These are phyloP conservation scores for Hirtodrosophila confusa DNA, from an alignment of 2,888 invertebrate species.

Conservation along the genomic window DNA sequence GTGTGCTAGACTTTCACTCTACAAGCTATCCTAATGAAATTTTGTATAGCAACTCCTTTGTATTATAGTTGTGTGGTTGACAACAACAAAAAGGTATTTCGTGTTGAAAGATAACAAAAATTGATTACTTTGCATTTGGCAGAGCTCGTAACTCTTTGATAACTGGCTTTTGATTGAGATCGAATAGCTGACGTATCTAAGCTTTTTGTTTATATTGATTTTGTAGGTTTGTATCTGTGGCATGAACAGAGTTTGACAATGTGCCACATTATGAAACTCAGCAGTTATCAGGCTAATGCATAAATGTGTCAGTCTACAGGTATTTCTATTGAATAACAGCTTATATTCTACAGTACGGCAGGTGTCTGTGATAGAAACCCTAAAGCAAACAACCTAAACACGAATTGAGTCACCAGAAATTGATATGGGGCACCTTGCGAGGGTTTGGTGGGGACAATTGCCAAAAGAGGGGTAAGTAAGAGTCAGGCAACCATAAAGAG, in stretches of 20 bases:
- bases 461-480: conserved; percentile 13
- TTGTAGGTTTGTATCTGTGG: no score
- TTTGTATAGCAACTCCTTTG: no score
- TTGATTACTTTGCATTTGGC: no score
- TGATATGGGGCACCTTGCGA: conserved; percentile 27
- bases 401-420: conserved; percentile 45
- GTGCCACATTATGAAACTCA: not conserved
- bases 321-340: conserved; percentile 9
- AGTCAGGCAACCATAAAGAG: conserved; percentile 19
- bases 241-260: not conserved
- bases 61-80: no score
- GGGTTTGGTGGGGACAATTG: conserved; percentile 1
- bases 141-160: no score
- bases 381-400: conserved; percentile 39
- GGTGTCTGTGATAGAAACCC: conserved; percentile 30
- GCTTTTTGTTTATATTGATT: no score
- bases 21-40: no score
- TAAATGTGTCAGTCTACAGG: conserved; percentile 6
- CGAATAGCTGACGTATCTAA: no score
- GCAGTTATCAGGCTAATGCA: conserved; percentile 15
- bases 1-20: no score
- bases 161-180: no score
- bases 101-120: no score
- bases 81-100: no score
- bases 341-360: conserved; percentile 18